A percentile compares a stretch with the other conserved stretches of the same genome.
Conservation (phyloP, 2,888 invertebrate species). For the Tanypteryx hageni region DNA sequence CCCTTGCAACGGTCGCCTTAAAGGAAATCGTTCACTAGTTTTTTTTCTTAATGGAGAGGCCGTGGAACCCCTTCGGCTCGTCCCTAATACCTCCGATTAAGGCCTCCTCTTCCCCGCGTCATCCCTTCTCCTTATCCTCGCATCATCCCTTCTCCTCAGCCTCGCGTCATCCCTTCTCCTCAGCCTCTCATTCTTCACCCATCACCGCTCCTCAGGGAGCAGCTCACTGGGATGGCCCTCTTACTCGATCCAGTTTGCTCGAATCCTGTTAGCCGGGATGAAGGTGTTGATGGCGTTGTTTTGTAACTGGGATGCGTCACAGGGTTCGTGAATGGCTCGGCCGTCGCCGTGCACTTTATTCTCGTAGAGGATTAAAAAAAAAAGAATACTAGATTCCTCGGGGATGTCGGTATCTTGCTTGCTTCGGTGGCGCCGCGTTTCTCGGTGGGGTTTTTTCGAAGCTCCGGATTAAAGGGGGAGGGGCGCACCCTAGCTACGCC, state of each 20-base stretch:
- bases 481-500: not conserved
- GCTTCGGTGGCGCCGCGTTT: not conserved
- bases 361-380: not conserved
- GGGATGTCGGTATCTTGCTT: not conserved
- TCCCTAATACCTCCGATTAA: conserved; percentile 29
- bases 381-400: not conserved
- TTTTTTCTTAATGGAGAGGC: not conserved
- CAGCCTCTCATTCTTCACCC: not conserved
- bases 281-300: conserved; percentile 9
- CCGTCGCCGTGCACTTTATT: not conserved
- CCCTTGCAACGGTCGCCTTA: not conserved
- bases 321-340: too few relatives aligned
- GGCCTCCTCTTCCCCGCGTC: not conserved
- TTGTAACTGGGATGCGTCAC: not conserved
- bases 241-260: not conserved
- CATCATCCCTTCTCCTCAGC: not conserved
- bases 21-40: not conserved
- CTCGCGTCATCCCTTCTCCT: not conserved
- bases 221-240: not conserved
- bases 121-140: not conserved
- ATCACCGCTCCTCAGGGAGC: not conserved
- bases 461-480: not conserved
- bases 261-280: conserved; percentile 13
- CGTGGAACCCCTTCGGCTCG: not conserved
- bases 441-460: not conserved